Evolutionary conservation across 1,140 invertebrate species (phyloP), one percentile per base, ranked within the genome.

Genomic region (Diploscapter pachys): DNA sequence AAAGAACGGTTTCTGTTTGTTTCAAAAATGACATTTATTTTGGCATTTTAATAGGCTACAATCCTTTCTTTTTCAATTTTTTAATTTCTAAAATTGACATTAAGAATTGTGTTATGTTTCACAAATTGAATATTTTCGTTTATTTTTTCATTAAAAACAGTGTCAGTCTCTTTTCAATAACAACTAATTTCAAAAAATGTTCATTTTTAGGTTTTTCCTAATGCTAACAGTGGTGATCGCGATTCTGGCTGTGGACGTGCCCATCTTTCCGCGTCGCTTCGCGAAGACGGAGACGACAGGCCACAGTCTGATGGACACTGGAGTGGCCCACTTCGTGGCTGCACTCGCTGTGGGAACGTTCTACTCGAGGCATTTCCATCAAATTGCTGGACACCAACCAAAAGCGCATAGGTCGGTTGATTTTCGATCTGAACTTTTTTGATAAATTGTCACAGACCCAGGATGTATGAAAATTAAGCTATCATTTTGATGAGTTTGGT

Each of bases 161-260:
- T n/a, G n/a, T n/a, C n/a, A n/a, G n/a, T n/a, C n/a, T n/a, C n/a
- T n/a, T n/a, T n/a, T n/a, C n/a, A n/a, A n/a, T n/a, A n/a, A n/a
- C n/a, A n/a, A n/a, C n/a, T n/a, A 59, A 48, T 75, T 73, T 74
- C 53, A 75, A 73, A 50, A 4, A 5, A 8, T 5, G 48, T 59
- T 50, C 2, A 48, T 75, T 73, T 75, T 73, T 54, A 75, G 74
- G 3, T 52, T 52, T 4, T 5, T 8, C 5, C 79, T 91, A 0
- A 80, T 91, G 0, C 92, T 92, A 82, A 83, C 94, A 8, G 87
- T 91, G 59, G 93, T 93, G 49, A 88, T 93, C 73, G 92, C 90
- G 78, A 96, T 98, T 80, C 87, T 98, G 55, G 94, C 93, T 13
- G 93, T 98, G 0, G 95, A 98, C 88, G 98, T 72, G 97, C 87